These are phyloP conservation scores for Limenitis camilla DNA, from an alignment of 2,888 invertebrate species.

Conservation along the genomic window DNA sequence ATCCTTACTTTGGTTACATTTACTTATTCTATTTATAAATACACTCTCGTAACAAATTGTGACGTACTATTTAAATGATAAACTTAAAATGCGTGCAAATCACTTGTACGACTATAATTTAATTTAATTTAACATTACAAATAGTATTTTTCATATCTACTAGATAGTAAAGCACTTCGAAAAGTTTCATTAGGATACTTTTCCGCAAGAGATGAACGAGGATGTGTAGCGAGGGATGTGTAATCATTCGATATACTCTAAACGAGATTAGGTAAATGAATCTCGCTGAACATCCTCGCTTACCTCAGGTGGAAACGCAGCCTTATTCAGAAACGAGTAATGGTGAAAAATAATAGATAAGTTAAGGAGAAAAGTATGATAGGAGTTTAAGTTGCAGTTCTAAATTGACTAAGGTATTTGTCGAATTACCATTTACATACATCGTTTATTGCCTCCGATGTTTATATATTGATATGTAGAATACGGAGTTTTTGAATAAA, in stretches of 20 bases:
- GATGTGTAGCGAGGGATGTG: no score
- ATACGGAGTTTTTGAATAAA: slow-evolving; percentile 32
- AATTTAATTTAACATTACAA: slow-evolving; percentile 63
- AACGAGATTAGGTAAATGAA: no score
- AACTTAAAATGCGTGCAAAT: slow-evolving; percentile 52
- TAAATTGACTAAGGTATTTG: slow-evolving; percentile 60
- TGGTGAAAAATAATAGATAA: background rate
- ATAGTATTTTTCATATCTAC: slow-evolving; percentile 64
- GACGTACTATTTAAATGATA: slow-evolving; percentile 37
- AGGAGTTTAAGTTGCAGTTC: slow-evolving; percentile 39
- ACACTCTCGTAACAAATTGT: slow-evolving; percentile 64
- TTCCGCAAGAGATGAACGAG: no score
- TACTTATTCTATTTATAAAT: slow-evolving; percentile 41
- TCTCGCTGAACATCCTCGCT: no score
- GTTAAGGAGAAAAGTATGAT: slow-evolving; percentile 15
- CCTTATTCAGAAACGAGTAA: no score
- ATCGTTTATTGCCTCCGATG: slow-evolving; percentile 53
- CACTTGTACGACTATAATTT: slow-evolving; percentile 64
- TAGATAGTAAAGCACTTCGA: slow-evolving; percentile 75
- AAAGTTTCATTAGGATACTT: slow-evolving; percentile 42
- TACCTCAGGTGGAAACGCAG: no score
- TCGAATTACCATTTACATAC: background rate
- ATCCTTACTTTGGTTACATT: no score
- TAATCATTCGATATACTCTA: no score
- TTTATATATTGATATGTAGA: slow-evolving; percentile 63